phyloP scores from a whole-genome alignment of 37 sponge, comb jelly and placozoan species.

The Axinella damicornis region DNA sequence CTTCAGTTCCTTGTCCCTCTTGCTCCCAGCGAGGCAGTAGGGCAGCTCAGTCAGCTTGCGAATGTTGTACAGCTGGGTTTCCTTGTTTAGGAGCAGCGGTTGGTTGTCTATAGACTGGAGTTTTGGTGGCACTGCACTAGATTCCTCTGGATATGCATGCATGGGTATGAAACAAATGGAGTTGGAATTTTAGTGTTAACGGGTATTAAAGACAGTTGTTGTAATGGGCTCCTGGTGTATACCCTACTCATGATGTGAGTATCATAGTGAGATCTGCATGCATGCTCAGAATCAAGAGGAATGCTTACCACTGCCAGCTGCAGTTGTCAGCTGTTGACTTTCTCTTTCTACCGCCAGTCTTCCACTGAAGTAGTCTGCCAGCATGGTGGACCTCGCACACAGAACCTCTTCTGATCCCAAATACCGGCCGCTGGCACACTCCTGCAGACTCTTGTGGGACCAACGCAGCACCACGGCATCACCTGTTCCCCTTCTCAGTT shows the following conservation, averaged over 20 bases:
- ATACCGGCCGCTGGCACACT: constrained; percentile 33
- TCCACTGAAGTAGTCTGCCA: constrained; percentile 73
- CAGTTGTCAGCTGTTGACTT: neutral
- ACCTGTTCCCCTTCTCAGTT: constrained; percentile 38
- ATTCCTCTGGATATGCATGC: neutral
- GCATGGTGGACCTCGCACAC: neutral
- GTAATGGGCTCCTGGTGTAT: too few species aligned
- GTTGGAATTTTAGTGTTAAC: too few species aligned
- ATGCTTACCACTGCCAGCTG: too few species aligned
- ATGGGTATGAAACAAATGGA: neutral
- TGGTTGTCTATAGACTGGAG: constrained; percentile 8
- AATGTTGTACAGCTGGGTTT: constrained; percentile 48
- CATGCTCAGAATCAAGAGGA: too few species aligned
- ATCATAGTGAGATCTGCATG: neutral
- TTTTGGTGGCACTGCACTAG: neutral
- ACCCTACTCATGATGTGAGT: too few species aligned
- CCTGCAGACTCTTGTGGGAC: constrained; percentile 26
- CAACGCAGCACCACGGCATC: constrained; percentile 33
- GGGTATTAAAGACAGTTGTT: too few species aligned
- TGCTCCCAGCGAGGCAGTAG: constrained; percentile 29
- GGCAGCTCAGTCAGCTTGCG: constrained; percentile 82
- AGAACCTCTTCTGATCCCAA: constrained; percentile 6
- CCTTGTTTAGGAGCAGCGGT: constrained; percentile 33
- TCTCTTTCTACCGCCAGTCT: neutral
- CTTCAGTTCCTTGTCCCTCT: constrained; percentile 36